Base-by-base conservation (phyloP, 1,140 invertebrate species). In the Orchesella cincta region DNA sequence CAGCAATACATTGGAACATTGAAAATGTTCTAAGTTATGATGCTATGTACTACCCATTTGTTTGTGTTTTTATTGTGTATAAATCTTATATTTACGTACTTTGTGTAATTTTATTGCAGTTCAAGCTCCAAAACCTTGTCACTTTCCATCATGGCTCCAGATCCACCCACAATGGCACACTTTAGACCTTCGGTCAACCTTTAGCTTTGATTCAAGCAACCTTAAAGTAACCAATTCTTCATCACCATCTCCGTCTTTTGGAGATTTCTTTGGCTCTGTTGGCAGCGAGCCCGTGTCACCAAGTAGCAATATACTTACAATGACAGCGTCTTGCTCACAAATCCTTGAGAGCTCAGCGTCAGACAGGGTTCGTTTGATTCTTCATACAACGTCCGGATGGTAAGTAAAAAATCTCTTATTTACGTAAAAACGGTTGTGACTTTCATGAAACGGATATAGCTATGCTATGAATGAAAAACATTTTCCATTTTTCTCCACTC, bases 71-170 rank as follows among this genome's bases (percentile, higher is more conserved):
- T n/a, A n/a, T n/a, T n/a, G n/a, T n/a, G n/a, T n/a, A n/a, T n/a
- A n/a, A n/a, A n/a, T n/a, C n/a, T n/a, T 31, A 67, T 31, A 29
- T 33, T 67, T 31, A 14, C 26, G 8, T 67, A 57, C 5, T n/a
- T 73, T 46, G 34, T 73, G 2, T 39, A n/a, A 2, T 46, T 73
- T 73, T 73, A 5, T 73, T 73, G n/a, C 71, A 73, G 71, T 51
- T 2, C 36, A n/a, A 73, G 35, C 71, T 23, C 71, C 39, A 5
- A 82, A 78, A 57, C 79, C 77, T 23, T 86, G 85, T 74, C 80
- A 82, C 74, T 85, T 84, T 70, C 85, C 85, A 20, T 75, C 81
- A 0, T 86, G 85, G 85, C 78, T 86, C 14, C 82, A 82, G 26
- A 67, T 36, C 26, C 83, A 84, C 57, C 77, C 83, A 12, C 82